Evolutionary conservation across 2,888 invertebrate genomes (phyloP).

Genomic region (Sminthurinus aureus): DNA sequence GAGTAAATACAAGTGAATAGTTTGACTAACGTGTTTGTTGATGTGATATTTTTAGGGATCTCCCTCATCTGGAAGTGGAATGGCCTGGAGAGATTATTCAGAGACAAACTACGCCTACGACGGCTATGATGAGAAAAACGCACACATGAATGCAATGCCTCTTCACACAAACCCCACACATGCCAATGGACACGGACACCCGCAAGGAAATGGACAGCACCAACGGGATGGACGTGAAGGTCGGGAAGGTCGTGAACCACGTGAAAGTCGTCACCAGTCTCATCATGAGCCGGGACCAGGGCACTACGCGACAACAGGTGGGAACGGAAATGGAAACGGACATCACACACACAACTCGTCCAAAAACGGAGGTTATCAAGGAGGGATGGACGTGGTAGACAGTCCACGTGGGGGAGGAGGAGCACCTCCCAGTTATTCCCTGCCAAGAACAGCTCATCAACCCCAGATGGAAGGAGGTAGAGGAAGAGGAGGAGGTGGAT

Average conservation of each 20-base stretch:
- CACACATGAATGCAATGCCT: slow-evolving; percentile 57
- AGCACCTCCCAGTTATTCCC: slow-evolving; percentile 58
- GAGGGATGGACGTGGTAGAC: slow-evolving; percentile 64
- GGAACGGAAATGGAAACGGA: slow-evolving; percentile 5
- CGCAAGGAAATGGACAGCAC: slow-evolving; percentile 29
- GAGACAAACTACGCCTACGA: slow-evolving; percentile 88
- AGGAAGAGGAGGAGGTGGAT: slow-evolving; percentile 59
- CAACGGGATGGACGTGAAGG: slow-evolving; percentile 45
- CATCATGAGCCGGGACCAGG: slow-evolving; percentile 45
- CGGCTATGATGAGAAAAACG: slow-evolving; percentile 77
- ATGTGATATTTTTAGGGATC: slow-evolving; percentile 55
- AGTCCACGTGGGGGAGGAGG: slow-evolving; percentile 59
- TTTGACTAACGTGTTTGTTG: too few species aligned
- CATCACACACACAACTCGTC: slow-evolving; percentile 26
- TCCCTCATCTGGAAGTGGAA: slow-evolving; percentile 56
- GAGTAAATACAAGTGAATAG: too few species aligned
- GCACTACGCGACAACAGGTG: slow-evolving; percentile 22
- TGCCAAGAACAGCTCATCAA: slow-evolving; percentile 61
- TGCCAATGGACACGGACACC: not conserved
- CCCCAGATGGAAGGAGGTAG: slow-evolving; percentile 40
- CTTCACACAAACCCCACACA: slow-evolving; percentile 49
- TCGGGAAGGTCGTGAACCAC: slow-evolving; percentile 37
- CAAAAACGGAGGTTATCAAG: slow-evolving; percentile 64
- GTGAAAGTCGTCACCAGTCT: slow-evolving; percentile 46
- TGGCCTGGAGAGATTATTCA: slow-evolving; percentile 88